Percentiles rank a stretch among this genome's conserved stretches.
phyloP scores from a whole-genome alignment of 2,113 vertebrate genomes.

The Typhlomys cinereus region DNA sequence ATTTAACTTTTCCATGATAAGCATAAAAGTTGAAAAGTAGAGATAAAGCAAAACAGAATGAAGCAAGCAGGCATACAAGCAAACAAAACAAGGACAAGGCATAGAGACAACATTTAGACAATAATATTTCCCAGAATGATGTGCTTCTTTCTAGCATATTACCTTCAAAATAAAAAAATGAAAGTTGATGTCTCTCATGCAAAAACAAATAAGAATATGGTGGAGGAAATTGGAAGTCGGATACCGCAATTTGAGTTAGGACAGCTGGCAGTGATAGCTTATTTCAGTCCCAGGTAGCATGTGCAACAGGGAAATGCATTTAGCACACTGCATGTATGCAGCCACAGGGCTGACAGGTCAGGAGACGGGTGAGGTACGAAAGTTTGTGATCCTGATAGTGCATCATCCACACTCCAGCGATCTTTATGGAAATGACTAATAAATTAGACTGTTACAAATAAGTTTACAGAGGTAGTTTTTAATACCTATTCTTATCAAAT shows the following conservation, averaged over 20 bases:
- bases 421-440: conserved; percentile 80
- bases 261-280: conserved; percentile 69
- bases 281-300: conserved; percentile 63
- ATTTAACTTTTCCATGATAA: neutral
- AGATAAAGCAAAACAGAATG: neutral
- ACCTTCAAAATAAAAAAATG: conserved; percentile 30
- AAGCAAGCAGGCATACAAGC: neutral
- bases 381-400: conserved; percentile 72
- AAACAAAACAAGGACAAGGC: neutral
- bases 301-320: conserved; percentile 81
- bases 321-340: conserved; percentile 64
- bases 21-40: conserved; percentile 16
- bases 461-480: conserved; percentile 79
- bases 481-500: conserved; percentile 85
- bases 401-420: conserved; percentile 80
- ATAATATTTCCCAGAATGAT: neutral
- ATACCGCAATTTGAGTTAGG: conserved; percentile 76
- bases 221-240: conserved; percentile 78
- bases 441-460: conserved; percentile 77
- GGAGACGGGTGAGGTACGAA: conserved; percentile 8
- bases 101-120: neutral
- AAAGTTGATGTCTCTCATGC: conserved; percentile 21
- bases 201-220: conserved; percentile 61
- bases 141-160: neutral
- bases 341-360: conserved; percentile 37